Base-by-base conservation (phyloP, 2,888 invertebrate species). In the Allacma fusca region DNA sequence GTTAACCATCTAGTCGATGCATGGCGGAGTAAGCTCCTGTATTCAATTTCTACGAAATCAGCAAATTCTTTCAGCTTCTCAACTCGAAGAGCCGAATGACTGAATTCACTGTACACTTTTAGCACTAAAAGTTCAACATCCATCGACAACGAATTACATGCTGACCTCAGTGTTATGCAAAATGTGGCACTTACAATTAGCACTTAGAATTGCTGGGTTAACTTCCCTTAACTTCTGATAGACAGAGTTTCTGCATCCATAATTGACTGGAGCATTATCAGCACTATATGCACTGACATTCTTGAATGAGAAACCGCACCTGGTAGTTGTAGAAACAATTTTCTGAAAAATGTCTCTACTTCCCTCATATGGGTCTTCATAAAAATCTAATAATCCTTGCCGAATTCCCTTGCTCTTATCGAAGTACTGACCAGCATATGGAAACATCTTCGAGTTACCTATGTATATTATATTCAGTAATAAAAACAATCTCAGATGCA, bases 101-200 rank as follows among this genome's bases (percentile, higher is more conserved):
- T 59, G 23, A 59, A 59, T 59, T 59, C 59, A 59, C 59, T 59
- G 19, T 12, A 59, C 5, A 59, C 59, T 23, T 59, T 59, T 59
- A 59, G n/a, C 7, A 59, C n/a, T 19, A 59, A 7, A 12, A 5
- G 9, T 23, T 59, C 23, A 59, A 59, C 59, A 59, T 59, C 59
- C n/a, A 21, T 21, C 5, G 59, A 59, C 59, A 59, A 59, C 5
- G 19, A 5, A 19, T 19, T 21, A 13, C 5, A 21, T 12, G 59
- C 59, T 59, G 5, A 12, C 59, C 23, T 7, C 59, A 13, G 23
- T 23, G 5, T 59, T 59, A 23, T 59, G 59, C 5, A 59, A 4
- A 12, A 23, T 7, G 19, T 59, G n/a, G n/a, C 59, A 59, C n/a
- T 59, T 59, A 59, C 59, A 59, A 23, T 59, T 59, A 13, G 59